These are phyloP conservation scores for Pseudomyrmex concolor DNA, from an alignment of 1,140 invertebrate species.

Conservation along the genomic window DNA sequence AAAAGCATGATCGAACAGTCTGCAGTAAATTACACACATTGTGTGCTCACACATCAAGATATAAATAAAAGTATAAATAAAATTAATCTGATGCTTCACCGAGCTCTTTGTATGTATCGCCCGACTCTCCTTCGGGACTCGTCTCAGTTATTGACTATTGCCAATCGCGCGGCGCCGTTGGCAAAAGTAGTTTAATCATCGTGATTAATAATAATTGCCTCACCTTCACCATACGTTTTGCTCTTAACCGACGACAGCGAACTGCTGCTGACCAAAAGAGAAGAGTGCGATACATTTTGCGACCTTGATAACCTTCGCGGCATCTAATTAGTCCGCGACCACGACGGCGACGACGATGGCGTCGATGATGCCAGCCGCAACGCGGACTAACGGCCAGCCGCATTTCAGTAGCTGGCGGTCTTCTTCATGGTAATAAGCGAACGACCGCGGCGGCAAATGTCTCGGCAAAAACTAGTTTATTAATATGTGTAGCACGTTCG, in stretches of 20 bases:
- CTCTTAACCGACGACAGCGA: slow-evolving; percentile 62
- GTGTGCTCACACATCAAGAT: background rate
- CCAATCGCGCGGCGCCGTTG: background rate
- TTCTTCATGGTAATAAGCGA: slow-evolving; percentile 61
- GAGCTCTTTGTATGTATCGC: background rate
- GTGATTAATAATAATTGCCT: slow-evolving; percentile 74
- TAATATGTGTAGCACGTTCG: slow-evolving; percentile 74
- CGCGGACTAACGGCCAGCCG: slow-evolving; percentile 26
- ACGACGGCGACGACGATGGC: slow-evolving; percentile 22
- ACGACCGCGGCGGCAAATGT: slow-evolving; percentile 20
- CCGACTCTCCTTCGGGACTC: background rate
- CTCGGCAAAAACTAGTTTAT: slow-evolving; percentile 75
- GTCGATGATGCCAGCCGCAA: slow-evolving; percentile 10
- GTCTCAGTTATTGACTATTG: slow-evolving; percentile 10
- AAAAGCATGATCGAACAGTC: background rate
- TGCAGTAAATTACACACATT: background rate
- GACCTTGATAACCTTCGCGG: slow-evolving; percentile 60
- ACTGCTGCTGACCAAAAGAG: slow-evolving; percentile 10
- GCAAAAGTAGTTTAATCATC: slow-evolving; percentile 71
- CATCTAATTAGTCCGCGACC: slow-evolving; percentile 67
- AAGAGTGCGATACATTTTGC: slow-evolving; percentile 4
- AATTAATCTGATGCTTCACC: slow-evolving; percentile 25
- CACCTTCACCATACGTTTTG: slow-evolving; percentile 60
- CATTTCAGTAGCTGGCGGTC: slow-evolving; percentile 7
- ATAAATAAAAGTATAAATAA: background rate